Percentiles rank a stretch among this genome's conserved stretches.
Evolutionary conservation across 2,888 invertebrate genomes (phyloP).

Genomic region (Netelia fuscicornis): DNA sequence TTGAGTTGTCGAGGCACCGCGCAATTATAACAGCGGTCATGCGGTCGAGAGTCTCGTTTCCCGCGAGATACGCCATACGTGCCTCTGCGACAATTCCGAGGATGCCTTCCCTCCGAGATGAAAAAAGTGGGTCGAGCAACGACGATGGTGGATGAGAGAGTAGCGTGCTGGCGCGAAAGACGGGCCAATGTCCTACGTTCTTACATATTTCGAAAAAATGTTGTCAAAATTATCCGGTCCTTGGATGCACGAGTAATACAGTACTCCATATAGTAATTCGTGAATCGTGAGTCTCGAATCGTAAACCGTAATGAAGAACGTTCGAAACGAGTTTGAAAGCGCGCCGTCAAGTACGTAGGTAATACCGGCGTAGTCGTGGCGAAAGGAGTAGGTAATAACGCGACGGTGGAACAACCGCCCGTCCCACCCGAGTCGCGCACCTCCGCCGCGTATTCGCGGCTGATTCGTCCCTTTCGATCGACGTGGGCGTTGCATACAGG

Average conservation of each 20-base stretch:
- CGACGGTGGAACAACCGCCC: slow-evolving; percentile 67
- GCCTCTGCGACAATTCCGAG: no score
- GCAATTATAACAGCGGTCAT: slow-evolving; percentile 11
- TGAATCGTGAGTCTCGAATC: no score
- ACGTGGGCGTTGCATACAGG: slow-evolving; percentile 83
- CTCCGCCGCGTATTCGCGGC: slow-evolving; percentile 80
- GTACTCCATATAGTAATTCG: no score
- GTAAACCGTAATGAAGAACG: neutral
- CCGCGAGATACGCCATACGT: neutral
- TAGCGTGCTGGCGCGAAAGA: no score
- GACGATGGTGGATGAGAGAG: no score
- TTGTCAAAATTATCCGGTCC: neutral
- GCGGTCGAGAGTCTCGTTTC: slow-evolving; percentile 2
- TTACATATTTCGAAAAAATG: neutral
- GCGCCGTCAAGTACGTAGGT: neutral
- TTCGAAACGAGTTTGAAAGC: neutral
- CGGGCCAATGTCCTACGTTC: no score
- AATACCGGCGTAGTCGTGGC: neutral
- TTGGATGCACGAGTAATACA: neutral
- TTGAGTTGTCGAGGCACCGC: neutral
- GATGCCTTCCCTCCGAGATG: no score
- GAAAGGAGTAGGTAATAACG: slow-evolving; percentile 52
- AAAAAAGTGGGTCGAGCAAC: no score
- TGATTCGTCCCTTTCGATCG: slow-evolving; percentile 82
- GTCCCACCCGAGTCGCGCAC: slow-evolving; percentile 80